These are phyloP conservation scores for Pagetopsis macropterus DNA, from an alignment of 2,797 vertebrate species.

Conservation along the genomic window DNA sequence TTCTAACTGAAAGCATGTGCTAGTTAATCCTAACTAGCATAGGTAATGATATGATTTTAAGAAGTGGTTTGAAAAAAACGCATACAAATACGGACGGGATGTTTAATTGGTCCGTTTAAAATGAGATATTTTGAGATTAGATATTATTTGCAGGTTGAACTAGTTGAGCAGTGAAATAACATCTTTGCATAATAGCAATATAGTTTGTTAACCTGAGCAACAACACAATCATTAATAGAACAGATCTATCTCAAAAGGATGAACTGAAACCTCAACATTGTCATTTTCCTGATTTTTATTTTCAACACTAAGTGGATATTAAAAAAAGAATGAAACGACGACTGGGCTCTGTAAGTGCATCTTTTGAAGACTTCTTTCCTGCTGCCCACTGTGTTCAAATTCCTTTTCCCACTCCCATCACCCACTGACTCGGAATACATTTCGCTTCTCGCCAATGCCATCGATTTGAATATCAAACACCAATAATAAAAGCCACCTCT, in stretches of 20 bases:
- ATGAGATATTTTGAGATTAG: background rate
- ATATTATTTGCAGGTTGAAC: background rate
- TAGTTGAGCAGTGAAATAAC: background rate
- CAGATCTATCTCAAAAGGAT: conserved; percentile 38
- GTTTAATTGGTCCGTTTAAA: conserved; percentile 12
- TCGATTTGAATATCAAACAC: conserved; percentile 80
- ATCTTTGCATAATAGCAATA: conserved; percentile 1
- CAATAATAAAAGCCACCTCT: conserved; percentile 74
- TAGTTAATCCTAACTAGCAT: no score
- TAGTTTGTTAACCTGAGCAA: conserved; percentile 22
- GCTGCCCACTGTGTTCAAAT: conserved; percentile 17
- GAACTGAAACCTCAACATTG: conserved; percentile 33
- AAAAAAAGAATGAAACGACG: conserved; percentile 44
- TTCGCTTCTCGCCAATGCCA: conserved; percentile 60
- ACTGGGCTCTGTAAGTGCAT: conserved; percentile 27
- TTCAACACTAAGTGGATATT: conserved; percentile 61
- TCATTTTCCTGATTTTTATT: conserved; percentile 60
- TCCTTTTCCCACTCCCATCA: conserved; percentile 34
- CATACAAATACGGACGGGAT: background rate
- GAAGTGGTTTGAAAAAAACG: no score
- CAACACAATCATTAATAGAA: conserved; percentile 52
- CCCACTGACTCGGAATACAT: conserved; percentile 63
- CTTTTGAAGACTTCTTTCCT: conserved; percentile 45
- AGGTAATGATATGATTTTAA: no score
- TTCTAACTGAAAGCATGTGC: no score